Conservation (phyloP, 2,113 vertebrate species). For the Lipotes vexillifer region DNA sequence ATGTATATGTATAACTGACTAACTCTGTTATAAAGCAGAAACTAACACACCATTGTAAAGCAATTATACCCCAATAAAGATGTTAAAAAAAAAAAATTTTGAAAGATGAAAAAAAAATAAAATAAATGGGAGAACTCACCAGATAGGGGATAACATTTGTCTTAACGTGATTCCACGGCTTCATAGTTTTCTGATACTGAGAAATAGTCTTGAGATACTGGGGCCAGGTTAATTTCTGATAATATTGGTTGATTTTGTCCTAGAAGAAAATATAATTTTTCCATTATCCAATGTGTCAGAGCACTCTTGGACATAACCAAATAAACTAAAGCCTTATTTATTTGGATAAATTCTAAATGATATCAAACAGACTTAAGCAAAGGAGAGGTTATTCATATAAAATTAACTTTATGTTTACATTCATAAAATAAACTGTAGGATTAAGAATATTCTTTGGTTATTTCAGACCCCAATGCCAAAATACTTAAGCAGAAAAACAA, state of each 20-base stretch:
- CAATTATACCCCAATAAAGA: no score
- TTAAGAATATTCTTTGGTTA: not conserved
- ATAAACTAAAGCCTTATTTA: not conserved
- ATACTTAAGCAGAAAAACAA: not conserved
- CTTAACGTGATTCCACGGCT: not conserved
- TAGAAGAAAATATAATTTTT: conserved; percentile 25
- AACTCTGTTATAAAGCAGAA: no score
- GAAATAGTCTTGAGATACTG: not conserved
- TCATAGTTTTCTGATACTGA: not conserved
- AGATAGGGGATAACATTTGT: not conserved
- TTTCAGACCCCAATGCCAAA: not conserved
- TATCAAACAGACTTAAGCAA: not conserved
- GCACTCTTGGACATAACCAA: not conserved
- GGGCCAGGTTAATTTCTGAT: not conserved
- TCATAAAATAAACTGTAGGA: not conserved
- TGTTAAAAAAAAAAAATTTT: no score
- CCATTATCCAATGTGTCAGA: not conserved
- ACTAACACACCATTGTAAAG: no score
- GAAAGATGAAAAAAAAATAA: no score
- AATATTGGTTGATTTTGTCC: conserved; percentile 9
- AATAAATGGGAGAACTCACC: conserved; percentile 41
- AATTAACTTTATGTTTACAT: not conserved
- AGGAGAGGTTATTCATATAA: not conserved
- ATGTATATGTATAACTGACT: no score
- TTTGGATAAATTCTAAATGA: not conserved